These are phyloP conservation scores for Campaea margaritaria DNA, from an alignment of 2,888 invertebrate species.

Conservation along the genomic window DNA sequence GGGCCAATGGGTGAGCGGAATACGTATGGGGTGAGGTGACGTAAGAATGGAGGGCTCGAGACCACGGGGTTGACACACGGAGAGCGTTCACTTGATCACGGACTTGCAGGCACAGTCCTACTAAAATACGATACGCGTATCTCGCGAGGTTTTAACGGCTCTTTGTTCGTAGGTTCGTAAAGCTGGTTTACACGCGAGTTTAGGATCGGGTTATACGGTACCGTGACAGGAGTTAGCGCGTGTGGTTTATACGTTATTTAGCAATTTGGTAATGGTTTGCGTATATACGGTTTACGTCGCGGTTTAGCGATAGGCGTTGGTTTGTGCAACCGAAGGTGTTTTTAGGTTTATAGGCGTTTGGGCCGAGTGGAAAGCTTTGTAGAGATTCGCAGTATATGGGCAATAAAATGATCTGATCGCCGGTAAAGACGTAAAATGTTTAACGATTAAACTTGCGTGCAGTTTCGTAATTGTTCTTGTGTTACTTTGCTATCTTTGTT, in stretches of 20 bases:
- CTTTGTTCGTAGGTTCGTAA: slow-evolving; percentile 78
- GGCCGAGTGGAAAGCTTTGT: slow-evolving; percentile 78
- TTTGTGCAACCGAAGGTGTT: slow-evolving; percentile 81
- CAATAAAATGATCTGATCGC: slow-evolving; percentile 63
- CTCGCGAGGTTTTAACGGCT: slow-evolving; percentile 68
- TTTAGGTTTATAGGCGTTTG: slow-evolving; percentile 79
- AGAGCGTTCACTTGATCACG: slow-evolving; percentile 78
- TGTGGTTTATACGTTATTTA: slow-evolving; percentile 71
- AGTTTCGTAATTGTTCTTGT: slow-evolving; percentile 44
- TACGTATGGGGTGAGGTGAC: slow-evolving; percentile 83
- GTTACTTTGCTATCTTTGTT: slow-evolving; percentile 40
- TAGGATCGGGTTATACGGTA: slow-evolving; percentile 65
- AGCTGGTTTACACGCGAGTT: slow-evolving; percentile 68
- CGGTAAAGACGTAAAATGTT: slow-evolving; percentile 45
- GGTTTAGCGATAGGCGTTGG: slow-evolving; percentile 76
- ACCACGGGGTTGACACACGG: slow-evolving; percentile 79
- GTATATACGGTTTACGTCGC: slow-evolving; percentile 72
- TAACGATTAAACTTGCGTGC: slow-evolving; percentile 16
- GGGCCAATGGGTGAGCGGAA: slow-evolving; percentile 61
- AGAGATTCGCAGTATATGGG: slow-evolving; percentile 63
- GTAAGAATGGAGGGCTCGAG: slow-evolving; percentile 70
- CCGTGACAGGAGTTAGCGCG: slow-evolving; percentile 71
- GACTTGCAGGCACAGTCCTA: slow-evolving; percentile 70
- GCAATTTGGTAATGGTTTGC: slow-evolving; percentile 73
- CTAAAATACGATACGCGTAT: slow-evolving; percentile 64